phyloP scores from a whole-genome alignment of 1,140 invertebrate species.

The Dendroctonus ponderosae region DNA sequence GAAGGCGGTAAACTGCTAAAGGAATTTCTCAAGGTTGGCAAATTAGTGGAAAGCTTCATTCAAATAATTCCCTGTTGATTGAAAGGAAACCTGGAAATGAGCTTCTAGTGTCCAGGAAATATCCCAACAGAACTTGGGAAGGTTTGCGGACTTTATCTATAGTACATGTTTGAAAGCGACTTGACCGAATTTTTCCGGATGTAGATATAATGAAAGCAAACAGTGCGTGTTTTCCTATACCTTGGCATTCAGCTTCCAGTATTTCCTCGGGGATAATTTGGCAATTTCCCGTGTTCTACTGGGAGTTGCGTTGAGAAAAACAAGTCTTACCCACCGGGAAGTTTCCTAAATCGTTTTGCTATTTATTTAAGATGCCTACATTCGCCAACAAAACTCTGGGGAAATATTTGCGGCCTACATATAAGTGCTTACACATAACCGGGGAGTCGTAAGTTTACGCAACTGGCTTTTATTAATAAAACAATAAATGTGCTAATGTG shows the following conservation, averaged over 20 bases:
- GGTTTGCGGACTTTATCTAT: too few species aligned
- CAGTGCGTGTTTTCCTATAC: slow-evolving; percentile 2
- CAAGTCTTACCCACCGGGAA: slow-evolving; percentile 10
- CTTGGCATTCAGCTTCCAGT: not conserved
- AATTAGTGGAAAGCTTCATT: too few species aligned
- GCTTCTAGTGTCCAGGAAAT: too few species aligned
- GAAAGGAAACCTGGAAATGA: too few species aligned
- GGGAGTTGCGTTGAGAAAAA: slow-evolving; percentile 13
- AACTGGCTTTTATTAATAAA: not conserved
- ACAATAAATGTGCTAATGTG: not conserved
- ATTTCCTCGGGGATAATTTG: slow-evolving; percentile 19
- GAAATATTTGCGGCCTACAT: slow-evolving; percentile 7
- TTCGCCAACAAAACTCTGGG: slow-evolving; percentile 6
- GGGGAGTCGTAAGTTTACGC: not conserved
- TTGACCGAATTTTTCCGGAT: too few species aligned
- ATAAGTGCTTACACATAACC: not conserved
- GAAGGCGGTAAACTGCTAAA: too few species aligned
- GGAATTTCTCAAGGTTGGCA: too few species aligned
- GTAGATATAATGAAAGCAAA: slow-evolving; percentile 4
- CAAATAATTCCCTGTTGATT: too few species aligned
- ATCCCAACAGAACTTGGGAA: too few species aligned
- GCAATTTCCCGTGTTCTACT: slow-evolving; percentile 9
- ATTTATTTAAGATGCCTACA: slow-evolving; percentile 18
- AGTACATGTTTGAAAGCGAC: too few species aligned
- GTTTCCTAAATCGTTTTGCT: slow-evolving; percentile 19